Base-by-base conservation (phyloP, 2,113 vertebrate genomes). In the Myxocyprinus asiaticus region DNA sequence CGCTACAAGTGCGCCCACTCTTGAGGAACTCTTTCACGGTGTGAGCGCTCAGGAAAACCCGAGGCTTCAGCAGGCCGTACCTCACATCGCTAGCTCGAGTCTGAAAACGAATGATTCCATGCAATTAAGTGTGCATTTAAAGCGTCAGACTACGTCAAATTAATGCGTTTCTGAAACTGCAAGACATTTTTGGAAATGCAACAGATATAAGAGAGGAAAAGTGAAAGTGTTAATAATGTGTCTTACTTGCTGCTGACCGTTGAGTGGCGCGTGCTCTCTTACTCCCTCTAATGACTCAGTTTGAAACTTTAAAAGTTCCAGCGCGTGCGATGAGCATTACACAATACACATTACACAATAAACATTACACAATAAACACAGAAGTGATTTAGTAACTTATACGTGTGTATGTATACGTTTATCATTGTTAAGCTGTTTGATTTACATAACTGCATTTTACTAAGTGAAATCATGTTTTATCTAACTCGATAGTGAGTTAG, bases 51-150 rank as follows among this genome's bases (percentile, higher is more conserved):
- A 87, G 63, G 88, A 88, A 89, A 92, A 0, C 15, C 59, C 89
- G 86, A 85, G 90, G 91, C 81, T 89, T 4, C 11, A 33, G 8
- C 45, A 51, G 91, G 92, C 92, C 91, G 4, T 61, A 48, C 14
- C 43, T 90, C 22, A 17, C 69, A 74, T 42, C 80, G 70, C 6
- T 9, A 5, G 15, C 7, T 8, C 70, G 0, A 47, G 15, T 48
- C 43, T 75, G 82, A 67, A 43, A 33, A 12, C 47, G 0, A 12
- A 33, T 33, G 22, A 33, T 33, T 43, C 11, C 45, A 17, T 14
- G 8, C 56, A 17, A 67, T 3, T 7, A 43, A 62, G 65, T 6
- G 10, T 0, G 10, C 0, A 8, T 6, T 5, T 65, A 44, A 12
- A 33, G 59, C 4, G 2, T 1, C 11, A 62, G 3, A 50, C 55